Base-by-base conservation (phyloP, 2,113 vertebrate species). In the Alosa alosa region DNA sequence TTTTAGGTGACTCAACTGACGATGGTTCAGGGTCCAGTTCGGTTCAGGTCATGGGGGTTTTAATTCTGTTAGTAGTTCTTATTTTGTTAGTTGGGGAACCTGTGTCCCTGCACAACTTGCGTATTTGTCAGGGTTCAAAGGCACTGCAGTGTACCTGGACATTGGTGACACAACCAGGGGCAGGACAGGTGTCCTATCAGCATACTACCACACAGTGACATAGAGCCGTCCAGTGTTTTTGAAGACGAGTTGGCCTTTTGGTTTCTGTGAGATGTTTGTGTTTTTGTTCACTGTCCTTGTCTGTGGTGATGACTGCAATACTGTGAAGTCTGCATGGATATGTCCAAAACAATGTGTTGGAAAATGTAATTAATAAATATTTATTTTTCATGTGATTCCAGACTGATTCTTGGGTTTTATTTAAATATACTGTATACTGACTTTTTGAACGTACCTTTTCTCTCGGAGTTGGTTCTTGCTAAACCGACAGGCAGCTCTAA, bases 331-430 rank as follows among this genome's bases (percentile, higher is more conserved):
- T 86, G 91, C 83, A 87, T 88, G 85, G 25, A 89, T 81, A 50
- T 87, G 87, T 85, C 49, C 36, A 50, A 81, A 82, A 86, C 50
- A 87, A 86, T n/a, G 83, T 84, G 86, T 81, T 85, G 41, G 84
- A 50, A 49, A 83, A 36, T 78, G 72, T 49, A 68, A 89, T 84
- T 88, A 89, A 90, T 92, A 90, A 86, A 91, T 87, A 3, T 86
- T 87, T 89, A 89, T 92, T 86, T 88, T 85, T 88, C 78, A 85
- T 83, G 87, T 84, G 55, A 75, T 39, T 78, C 31, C 36, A 78
- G 72, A 39, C 10, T 78, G 72, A 78, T 36, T 78, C 31, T 78
- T 78, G 31, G 9, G 31, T 78, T 41, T 72, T 25, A 25, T 36
- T 72, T 36, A 17, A 3, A 6, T 72, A 22, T 60, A 31, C 31